Evolutionary conservation across 2,113 vertebrate species (phyloP).

Genomic region (Gorsachius goisagi): DNA sequence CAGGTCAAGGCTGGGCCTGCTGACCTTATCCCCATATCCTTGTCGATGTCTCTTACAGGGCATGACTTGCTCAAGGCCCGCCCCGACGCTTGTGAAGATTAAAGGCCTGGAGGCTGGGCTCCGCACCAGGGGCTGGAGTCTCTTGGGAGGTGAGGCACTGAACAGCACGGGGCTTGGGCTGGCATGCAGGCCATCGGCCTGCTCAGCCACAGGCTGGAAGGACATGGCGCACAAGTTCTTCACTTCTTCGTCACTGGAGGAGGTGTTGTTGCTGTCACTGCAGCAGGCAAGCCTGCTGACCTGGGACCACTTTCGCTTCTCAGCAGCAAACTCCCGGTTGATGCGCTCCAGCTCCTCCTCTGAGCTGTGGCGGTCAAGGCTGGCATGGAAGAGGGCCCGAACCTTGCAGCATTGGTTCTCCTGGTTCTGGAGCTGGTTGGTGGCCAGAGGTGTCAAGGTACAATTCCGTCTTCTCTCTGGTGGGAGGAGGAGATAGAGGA

Average conservation of each 20-base stretch:
- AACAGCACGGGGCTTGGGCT: slow-evolving; percentile 85
- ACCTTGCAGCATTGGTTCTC: slow-evolving; percentile 82
- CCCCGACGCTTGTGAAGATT: slow-evolving; percentile 69
- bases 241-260: slow-evolving; percentile 91
- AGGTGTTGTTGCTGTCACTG: slow-evolving; percentile 74
- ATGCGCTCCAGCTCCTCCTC: slow-evolving; percentile 91
- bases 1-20: slow-evolving; percentile 88
- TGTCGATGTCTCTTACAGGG: slow-evolving; percentile 86
- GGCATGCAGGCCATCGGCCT: slow-evolving; percentile 50
- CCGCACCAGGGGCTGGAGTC: slow-evolving; percentile 79
- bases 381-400: slow-evolving; percentile 81
- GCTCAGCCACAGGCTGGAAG: slow-evolving; percentile 51
- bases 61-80: slow-evolving; percentile 84
- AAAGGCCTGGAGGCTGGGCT: slow-evolving; percentile 78
- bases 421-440: slow-evolving; percentile 88
- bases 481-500: neutral
- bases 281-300: slow-evolving; percentile 71
- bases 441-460: slow-evolving; percentile 83
- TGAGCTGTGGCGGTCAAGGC: slow-evolving; percentile 87
- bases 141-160: slow-evolving; percentile 88
- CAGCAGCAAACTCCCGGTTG: slow-evolving; percentile 73
- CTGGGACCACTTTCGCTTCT: slow-evolving; percentile 86
- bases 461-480: slow-evolving; percentile 86
- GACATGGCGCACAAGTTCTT: slow-evolving; percentile 81
- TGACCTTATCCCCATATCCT: slow-evolving; percentile 75